Conservation (phyloP, 2,797 vertebrate genomes). For the Loris lydekkerianus region DNA sequence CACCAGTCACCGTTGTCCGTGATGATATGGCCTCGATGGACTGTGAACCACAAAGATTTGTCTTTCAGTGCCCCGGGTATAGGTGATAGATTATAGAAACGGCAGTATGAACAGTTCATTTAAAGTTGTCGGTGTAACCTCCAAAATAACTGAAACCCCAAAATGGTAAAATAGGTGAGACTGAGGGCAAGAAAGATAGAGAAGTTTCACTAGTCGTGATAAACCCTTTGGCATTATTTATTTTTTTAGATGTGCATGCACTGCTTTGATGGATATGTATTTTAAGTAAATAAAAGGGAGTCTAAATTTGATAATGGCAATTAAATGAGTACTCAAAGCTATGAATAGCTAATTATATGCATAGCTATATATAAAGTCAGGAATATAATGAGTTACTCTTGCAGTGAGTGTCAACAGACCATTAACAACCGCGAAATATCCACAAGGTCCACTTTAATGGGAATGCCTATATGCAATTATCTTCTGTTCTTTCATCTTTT, state of each 20-base stretch:
- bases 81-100: constrained; percentile 50
- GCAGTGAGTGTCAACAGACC: constrained; percentile 50
- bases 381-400: constrained; percentile 55
- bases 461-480: constrained; percentile 77
- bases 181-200: neutral
- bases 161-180: constrained; percentile 29
- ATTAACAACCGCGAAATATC: constrained; percentile 63
- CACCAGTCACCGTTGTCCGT: neutral
- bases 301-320: constrained; percentile 40
- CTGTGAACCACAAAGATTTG: neutral
- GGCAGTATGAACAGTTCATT: constrained; percentile 1
- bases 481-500: constrained; percentile 67
- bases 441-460: constrained; percentile 60
- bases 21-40: constrained; percentile 10
- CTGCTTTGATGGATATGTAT: constrained; percentile 40
- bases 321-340: constrained; percentile 37
- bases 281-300: constrained; percentile 31
- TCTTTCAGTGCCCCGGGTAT: neutral
- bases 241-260: neutral
- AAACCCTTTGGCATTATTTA: neutral
- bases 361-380: neutral
- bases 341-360: constrained; percentile 43
- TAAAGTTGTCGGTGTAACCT: neutral
- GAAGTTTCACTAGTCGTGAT: neutral
- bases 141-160: constrained; percentile 23